These are phyloP conservation scores for Thamnophis sirtalis DNA, from an alignment of 2,113 vertebrate genomes.

Conservation along the genomic window DNA sequence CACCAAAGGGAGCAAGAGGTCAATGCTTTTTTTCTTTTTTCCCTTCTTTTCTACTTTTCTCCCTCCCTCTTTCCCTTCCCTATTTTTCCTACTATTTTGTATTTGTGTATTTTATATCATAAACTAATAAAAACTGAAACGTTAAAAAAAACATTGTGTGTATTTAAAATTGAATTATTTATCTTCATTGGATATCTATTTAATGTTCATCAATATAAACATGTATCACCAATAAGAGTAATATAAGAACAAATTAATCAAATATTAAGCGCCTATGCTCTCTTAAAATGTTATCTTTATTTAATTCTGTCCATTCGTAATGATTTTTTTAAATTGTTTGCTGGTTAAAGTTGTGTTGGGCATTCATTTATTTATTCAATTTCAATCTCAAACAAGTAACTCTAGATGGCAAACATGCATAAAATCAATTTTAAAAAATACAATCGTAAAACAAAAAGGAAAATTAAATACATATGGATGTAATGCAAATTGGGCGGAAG, in stretches of 20 bases:
- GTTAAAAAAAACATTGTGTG: not conserved
- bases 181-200: not conserved
- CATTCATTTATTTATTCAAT: not conserved
- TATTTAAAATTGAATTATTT: not conserved
- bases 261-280: not conserved
- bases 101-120: too few species aligned
- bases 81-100: too few species aligned
- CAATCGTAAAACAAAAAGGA: not conserved
- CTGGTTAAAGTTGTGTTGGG: not conserved
- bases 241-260: not conserved
- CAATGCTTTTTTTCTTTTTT: too few species aligned
- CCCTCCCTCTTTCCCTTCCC: too few species aligned
- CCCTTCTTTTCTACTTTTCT: too few species aligned
- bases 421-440: not conserved
- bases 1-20: too few species aligned
- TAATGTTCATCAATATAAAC: not conserved
- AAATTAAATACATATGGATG: not conserved
- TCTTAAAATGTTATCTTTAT: not conserved
- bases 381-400: not conserved
- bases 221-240: not conserved
- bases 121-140: too few species aligned
- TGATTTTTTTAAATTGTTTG: not conserved
- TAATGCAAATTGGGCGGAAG: not conserved
- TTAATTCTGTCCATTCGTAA: not conserved
- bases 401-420: not conserved